These are phyloP conservation scores for Athene noctua DNA, from an alignment of 2,113 vertebrate genomes.

Conservation along the genomic window DNA sequence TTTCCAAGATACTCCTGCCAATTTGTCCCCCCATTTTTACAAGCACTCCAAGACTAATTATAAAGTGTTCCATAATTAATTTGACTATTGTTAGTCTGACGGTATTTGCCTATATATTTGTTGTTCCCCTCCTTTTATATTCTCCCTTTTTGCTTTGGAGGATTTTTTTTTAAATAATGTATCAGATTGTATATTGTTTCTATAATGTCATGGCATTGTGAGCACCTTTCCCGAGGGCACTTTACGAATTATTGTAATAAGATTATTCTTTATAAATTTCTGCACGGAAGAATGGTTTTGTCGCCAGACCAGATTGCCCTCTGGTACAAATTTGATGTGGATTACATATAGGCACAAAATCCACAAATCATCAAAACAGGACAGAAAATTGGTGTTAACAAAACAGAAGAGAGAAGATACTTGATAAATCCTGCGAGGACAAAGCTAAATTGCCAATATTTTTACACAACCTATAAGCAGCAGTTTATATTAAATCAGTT, in stretches of 20 bases:
- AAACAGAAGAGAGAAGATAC: background rate
- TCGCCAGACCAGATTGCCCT: background rate
- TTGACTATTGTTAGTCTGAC: background rate
- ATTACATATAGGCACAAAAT: background rate
- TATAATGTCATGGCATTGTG: background rate
- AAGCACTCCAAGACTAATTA: background rate
- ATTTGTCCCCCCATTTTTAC: background rate
- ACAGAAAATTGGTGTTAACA: background rate
- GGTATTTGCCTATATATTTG: background rate
- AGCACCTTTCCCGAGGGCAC: conserved; percentile 53
- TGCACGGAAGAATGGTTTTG: background rate
- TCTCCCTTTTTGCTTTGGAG: background rate
- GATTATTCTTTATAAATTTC: background rate
- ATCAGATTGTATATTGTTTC: conserved; percentile 12
- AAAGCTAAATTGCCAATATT: background rate
- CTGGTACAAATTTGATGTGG: background rate
- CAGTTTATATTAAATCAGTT: background rate
- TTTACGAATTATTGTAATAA: background rate
- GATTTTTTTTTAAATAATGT: background rate
- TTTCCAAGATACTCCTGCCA: background rate
- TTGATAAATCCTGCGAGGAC: background rate
- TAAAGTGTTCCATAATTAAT: background rate
- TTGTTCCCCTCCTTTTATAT: background rate
- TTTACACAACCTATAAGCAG: background rate
- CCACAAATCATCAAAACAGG: background rate